Percentiles rank a stretch among this genome's conserved stretches.
Evolutionary conservation across 2,888 invertebrate genomes (phyloP).

Genomic region (Pyrocoelia pectoralis): DNA sequence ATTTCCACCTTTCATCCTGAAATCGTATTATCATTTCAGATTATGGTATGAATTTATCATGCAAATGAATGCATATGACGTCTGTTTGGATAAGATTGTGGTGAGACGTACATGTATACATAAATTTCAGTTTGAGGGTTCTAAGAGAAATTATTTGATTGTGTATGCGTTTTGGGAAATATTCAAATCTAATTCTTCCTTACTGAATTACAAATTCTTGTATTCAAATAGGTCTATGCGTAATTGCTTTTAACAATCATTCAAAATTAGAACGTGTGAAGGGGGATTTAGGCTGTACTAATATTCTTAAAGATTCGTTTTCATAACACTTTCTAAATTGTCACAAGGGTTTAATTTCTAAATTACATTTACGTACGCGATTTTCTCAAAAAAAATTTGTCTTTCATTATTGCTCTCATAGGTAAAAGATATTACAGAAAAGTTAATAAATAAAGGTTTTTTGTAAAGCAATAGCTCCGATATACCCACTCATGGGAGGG

Average conservation of each 20-base stretch:
- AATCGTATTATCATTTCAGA: conserved; percentile 58
- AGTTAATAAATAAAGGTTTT: no score
- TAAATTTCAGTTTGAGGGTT: conserved; percentile 34
- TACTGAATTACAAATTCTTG: neutral
- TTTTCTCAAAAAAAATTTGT: no score
- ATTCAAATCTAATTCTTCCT: conserved; percentile 1
- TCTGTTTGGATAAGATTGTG: conserved; percentile 39
- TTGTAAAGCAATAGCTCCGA: no score
- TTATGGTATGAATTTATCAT: conserved; percentile 58
- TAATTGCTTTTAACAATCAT: conserved; percentile 1
- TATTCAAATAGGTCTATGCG: neutral
- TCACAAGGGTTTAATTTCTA: no score
- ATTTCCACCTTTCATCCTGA: conserved; percentile 59
- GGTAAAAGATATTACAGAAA: no score
- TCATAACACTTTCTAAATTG: neutral
- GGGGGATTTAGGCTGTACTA: neutral
- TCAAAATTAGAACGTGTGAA: neutral
- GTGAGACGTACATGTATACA: conserved; percentile 31
- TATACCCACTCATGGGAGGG: no score
- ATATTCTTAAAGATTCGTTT: neutral
- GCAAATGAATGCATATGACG: conserved; percentile 58
- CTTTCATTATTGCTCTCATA: no score
- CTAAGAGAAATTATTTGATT: conserved; percentile 21
- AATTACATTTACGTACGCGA: no score
- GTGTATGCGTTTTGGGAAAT: conserved; percentile 4